Evolutionary conservation across 2,797 vertebrate genomes (phyloP).

Genomic region (Characodon lateralis): DNA sequence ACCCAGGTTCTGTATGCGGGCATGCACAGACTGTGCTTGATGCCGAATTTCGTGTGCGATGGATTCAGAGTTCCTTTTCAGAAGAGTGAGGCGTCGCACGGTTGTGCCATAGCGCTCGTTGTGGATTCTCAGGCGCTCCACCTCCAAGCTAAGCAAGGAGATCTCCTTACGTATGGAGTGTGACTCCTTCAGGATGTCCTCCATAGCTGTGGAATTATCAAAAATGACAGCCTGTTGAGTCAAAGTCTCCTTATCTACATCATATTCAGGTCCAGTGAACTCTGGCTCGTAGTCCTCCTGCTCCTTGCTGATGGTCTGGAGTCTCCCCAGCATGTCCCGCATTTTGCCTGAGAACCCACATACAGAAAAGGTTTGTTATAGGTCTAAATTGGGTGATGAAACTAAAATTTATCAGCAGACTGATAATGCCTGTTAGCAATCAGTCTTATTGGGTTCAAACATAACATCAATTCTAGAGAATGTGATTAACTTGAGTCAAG

Average conservation of each 20-base stretch:
- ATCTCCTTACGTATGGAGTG: conserved; percentile 82
- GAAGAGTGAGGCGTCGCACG: conserved; percentile 85
- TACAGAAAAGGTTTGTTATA: conserved; percentile 14
- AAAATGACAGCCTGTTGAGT: conserved; percentile 79
- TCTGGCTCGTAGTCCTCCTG: conserved; percentile 25
- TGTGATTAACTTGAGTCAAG: no score
- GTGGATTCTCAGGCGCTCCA: conserved; percentile 81
- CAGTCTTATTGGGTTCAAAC: no score
- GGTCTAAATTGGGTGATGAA: neutral
- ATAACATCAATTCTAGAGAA: no score
- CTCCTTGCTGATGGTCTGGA: conserved; percentile 75
- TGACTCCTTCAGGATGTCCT: conserved; percentile 82
- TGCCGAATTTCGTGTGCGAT: conserved; percentile 88
- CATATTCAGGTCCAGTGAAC: conserved; percentile 22
- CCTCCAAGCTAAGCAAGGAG: conserved; percentile 78
- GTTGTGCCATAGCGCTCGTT: conserved; percentile 87
- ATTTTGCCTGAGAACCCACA: conserved; percentile 78
- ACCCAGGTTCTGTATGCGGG: conserved; percentile 81
- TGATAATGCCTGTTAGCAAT: neutral
- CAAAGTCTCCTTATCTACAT: conserved; percentile 55
- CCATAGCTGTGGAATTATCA: conserved; percentile 77
- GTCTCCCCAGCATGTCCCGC: conserved; percentile 87
- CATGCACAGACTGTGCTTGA: conserved; percentile 79
- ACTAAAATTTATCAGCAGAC: neutral
- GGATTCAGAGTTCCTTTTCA: conserved; percentile 87